A percentile compares a stretch with the other conserved stretches of the same genome.
Conservation (phyloP, 2,797 vertebrate genomes). For the Hirundo rustica region DNA sequence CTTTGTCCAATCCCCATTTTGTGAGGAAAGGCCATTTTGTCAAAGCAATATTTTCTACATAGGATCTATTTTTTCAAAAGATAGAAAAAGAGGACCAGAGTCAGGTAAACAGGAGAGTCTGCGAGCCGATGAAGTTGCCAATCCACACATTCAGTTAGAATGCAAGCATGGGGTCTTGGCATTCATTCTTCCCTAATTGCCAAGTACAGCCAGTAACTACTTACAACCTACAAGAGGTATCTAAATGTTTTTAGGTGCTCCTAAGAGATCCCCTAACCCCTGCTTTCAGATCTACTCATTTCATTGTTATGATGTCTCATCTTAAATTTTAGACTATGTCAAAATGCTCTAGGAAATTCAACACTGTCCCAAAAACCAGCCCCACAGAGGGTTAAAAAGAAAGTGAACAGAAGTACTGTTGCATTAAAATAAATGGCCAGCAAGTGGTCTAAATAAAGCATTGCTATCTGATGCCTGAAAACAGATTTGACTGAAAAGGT, state of each 20-base stretch:
- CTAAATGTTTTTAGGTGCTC: not conserved
- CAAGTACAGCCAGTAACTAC: not conserved
- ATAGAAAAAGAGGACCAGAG: not conserved
- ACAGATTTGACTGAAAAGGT: slow-evolving; percentile 75
- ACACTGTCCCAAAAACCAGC: slow-evolving; percentile 4
- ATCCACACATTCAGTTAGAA: not conserved
- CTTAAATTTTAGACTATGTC: slow-evolving; percentile 5
- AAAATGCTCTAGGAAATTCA: slow-evolving; percentile 58
- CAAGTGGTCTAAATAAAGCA: slow-evolving; percentile 58
- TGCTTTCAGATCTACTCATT: not conserved
- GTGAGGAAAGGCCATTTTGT: not conserved
- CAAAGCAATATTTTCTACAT: not conserved
- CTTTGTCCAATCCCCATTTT: not conserved
- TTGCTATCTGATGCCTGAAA: slow-evolving; percentile 72
- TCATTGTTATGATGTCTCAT: not conserved
- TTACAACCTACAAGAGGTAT: not conserved
- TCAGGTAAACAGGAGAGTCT: not conserved
- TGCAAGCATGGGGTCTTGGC: not conserved
- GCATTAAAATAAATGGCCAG: slow-evolving; percentile 50
- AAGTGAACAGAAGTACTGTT: slow-evolving; percentile 55
- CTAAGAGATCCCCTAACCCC: not conserved
- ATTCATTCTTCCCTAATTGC: not conserved
- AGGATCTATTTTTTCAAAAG: not conserved
- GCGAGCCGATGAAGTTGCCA: not conserved
- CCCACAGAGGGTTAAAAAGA: slow-evolving; percentile 42